phyloP scores from a whole-genome alignment of 2,888 invertebrate genomes.

The Platerodrilus igneus region DNA sequence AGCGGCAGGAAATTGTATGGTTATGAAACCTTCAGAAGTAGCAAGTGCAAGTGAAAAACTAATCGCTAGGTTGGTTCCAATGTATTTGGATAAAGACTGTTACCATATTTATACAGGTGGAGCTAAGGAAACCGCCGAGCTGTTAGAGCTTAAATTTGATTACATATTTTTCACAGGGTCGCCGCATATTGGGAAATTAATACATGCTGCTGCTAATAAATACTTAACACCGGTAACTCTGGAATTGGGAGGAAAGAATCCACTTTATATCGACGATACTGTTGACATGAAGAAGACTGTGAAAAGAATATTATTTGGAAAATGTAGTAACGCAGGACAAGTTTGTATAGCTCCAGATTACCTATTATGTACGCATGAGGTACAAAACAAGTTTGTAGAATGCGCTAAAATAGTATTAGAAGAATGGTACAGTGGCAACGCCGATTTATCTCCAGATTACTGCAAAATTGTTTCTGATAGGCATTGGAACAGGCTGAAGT shows the following conservation, averaged over 20 bases:
- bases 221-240: slow-evolving; percentile 89
- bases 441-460: slow-evolving; percentile 70
- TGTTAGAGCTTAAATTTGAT: slow-evolving; percentile 86
- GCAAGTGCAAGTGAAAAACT: slow-evolving; percentile 67
- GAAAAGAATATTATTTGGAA: slow-evolving; percentile 90
- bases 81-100: slow-evolving; percentile 89
- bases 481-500: slow-evolving; percentile 73
- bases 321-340: slow-evolving; percentile 88
- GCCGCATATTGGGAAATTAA: slow-evolving; percentile 76
- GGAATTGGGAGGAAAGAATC: slow-evolving; percentile 83
- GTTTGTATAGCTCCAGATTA: slow-evolving; percentile 98
- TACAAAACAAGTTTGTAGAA: slow-evolving; percentile 58
- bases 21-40: slow-evolving; percentile 93
- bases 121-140: slow-evolving; percentile 75
- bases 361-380: slow-evolving; percentile 73
- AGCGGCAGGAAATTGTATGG: slow-evolving; percentile 87
- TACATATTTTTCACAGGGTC: slow-evolving; percentile 96
- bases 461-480: slow-evolving; percentile 79
- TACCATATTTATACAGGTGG: slow-evolving; percentile 79
- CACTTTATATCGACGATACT: slow-evolving; percentile 83
- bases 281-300: slow-evolving; percentile 72
- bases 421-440: slow-evolving; percentile 81
- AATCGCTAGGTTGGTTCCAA: slow-evolving; percentile 70
- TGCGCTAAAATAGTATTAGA: slow-evolving; percentile 58
- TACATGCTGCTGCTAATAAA: slow-evolving; percentile 86